A percentile compares a stretch with the other conserved stretches of the same genome.
Evolutionary conservation across 2,888 invertebrate genomes (phyloP).

Genomic region (Lomographa bimaculata): DNA sequence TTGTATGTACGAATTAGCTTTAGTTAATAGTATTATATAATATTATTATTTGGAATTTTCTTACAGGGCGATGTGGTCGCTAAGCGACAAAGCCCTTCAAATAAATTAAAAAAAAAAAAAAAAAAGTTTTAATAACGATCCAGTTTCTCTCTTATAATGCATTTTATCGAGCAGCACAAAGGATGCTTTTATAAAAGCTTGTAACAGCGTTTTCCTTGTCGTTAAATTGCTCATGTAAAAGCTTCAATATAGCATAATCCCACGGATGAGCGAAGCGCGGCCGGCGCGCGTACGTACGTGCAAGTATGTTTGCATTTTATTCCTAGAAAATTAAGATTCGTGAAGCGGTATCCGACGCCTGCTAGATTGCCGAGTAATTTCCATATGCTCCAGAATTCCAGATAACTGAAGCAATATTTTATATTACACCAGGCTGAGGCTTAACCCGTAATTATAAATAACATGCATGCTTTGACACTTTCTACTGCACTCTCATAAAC

Average conservation of each 20-base stretch:
- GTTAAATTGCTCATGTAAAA: constrained; percentile 17
- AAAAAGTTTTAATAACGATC: too few relatives aligned
- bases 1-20: too few relatives aligned
- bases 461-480: too few relatives aligned
- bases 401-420: constrained; percentile 64
- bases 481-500: too few relatives aligned
- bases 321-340: constrained; percentile 63
- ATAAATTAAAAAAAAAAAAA: too few relatives aligned
- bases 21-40: too few relatives aligned
- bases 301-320: constrained; percentile 61
- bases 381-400: constrained; percentile 56
- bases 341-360: constrained; percentile 34
- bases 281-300: constrained; percentile 22
- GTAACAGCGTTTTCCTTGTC: constrained; percentile 3
- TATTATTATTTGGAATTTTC: too few relatives aligned
- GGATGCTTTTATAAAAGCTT: constrained; percentile 1
- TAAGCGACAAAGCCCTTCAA: too few relatives aligned
- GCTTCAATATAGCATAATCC: constrained; percentile 18
- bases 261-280: constrained; percentile 7
- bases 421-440: constrained; percentile 49
- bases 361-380: constrained; percentile 50
- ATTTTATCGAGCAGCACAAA: constrained; percentile 19
- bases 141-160: too few relatives aligned
- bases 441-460: constrained; percentile 34
- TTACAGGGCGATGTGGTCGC: too few relatives aligned